Conservation (phyloP, 1,140 invertebrate genomes). For the Monomorium pharaonis region DNA sequence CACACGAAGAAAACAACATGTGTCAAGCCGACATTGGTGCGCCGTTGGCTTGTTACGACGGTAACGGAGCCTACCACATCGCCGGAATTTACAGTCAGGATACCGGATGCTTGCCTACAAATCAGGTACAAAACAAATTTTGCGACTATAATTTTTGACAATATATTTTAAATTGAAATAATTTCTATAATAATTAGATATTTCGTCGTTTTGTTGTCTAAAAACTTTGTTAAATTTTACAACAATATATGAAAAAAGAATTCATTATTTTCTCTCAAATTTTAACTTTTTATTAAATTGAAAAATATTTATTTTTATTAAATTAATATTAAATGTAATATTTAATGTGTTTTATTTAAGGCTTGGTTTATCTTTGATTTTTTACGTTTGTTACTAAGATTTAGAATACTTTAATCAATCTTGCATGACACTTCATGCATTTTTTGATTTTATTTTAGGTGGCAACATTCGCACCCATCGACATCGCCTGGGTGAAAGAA, state of each 20-base stretch:
- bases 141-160: neutral
- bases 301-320: no score
- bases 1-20: slow-evolving; percentile 79
- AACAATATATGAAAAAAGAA: neutral
- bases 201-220: neutral
- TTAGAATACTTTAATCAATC: neutral
- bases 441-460: slow-evolving; percentile 70
- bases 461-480: slow-evolving; percentile 79
- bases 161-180: neutral
- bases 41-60: slow-evolving; percentile 91
- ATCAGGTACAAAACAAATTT: slow-evolving; percentile 76
- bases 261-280: neutral
- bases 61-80: slow-evolving; percentile 89
- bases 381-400: neutral
- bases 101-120: slow-evolving; percentile 85
- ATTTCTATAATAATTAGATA: neutral
- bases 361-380: neutral
- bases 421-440: neutral
- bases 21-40: slow-evolving; percentile 91
- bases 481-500: slow-evolving; percentile 79
- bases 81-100: slow-evolving; percentile 91
- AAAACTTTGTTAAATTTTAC: neutral
- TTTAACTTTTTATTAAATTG: no score
- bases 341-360: neutral
- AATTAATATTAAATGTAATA: neutral